Evolutionary conservation across 2,113 vertebrate genomes (phyloP).

Genomic region (Nesogale talazaci): DNA sequence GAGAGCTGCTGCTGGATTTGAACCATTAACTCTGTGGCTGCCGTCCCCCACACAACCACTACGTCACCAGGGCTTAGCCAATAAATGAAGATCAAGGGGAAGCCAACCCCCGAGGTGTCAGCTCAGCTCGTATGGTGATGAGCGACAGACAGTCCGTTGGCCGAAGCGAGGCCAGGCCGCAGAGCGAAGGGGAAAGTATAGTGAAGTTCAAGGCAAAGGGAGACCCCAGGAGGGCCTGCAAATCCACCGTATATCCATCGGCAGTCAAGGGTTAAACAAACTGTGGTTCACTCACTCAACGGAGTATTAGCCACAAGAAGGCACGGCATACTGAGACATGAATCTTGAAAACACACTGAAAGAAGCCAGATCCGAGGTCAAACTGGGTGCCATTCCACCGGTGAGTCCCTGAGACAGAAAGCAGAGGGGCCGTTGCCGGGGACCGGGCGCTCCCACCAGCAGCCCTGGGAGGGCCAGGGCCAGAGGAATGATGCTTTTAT

Average conservation of each 20-base stretch:
- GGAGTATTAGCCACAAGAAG: background rate
- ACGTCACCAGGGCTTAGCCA: too few species aligned
- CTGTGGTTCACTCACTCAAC: background rate
- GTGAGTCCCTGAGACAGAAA: background rate
- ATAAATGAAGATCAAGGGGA: background rate
- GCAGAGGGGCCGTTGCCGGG: background rate
- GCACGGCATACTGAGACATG: background rate
- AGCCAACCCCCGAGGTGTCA: background rate
- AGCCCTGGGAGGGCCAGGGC: background rate
- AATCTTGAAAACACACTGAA: background rate
- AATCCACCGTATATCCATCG: background rate
- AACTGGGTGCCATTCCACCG: background rate
- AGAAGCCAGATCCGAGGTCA: background rate
- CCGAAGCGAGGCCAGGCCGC: too few species aligned
- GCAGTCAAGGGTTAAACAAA: background rate
- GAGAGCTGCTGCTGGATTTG: too few species aligned
- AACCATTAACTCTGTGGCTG: too few species aligned
- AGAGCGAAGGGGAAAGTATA: background rate
- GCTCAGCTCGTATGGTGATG: too few species aligned
- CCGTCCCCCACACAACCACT: too few species aligned
- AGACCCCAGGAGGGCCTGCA: background rate
- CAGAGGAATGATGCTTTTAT: background rate
- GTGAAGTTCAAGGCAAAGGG: background rate
- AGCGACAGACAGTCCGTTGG: too few species aligned
- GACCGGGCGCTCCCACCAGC: background rate